Percentiles rank a stretch among this genome's conserved stretches.
Conservation (phyloP, 1,140 invertebrate species). For the Drosophila hydei region DNA sequence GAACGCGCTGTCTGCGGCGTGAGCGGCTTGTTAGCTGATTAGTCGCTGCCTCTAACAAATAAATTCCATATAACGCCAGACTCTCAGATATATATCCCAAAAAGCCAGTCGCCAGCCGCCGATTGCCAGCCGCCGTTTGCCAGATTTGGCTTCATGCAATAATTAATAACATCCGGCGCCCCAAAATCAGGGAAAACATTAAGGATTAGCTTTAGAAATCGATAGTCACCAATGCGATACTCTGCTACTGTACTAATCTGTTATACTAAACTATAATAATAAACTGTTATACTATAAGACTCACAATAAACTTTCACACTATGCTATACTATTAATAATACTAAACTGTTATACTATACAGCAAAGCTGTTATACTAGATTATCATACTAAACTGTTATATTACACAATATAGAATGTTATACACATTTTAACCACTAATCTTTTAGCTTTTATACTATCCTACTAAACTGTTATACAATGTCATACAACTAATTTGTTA, state of each 20-base stretch:
- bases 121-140: conserved; percentile 2
- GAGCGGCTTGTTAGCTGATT: conserved; percentile 78
- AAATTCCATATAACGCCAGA: conserved; percentile 76
- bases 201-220: background rate
- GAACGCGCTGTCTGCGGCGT: conserved; percentile 55
- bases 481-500: too few relatives aligned
- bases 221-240: background rate
- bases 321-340: too few relatives aligned
- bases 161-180: conserved; percentile 82
- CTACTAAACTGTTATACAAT: too few relatives aligned
- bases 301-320: too few relatives aligned
- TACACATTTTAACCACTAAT: too few relatives aligned
- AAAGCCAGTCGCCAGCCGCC: conserved; percentile 19
- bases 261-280: too few relatives aligned
- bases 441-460: too few relatives aligned
- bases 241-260: background rate
- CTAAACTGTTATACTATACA: too few relatives aligned
- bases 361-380: too few relatives aligned
- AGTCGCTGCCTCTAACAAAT: conserved; percentile 75
- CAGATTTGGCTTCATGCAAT: conserved; percentile 62
- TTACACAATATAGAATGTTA: too few relatives aligned
- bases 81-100: conserved; percentile 46
- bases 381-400: too few relatives aligned
- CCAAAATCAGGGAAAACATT: conserved; percentile 49
- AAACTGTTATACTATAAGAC: too few relatives aligned